phyloP scores from a whole-genome alignment of 2,888 invertebrate genomes.

The Cremastobaeus sp. region DNA sequence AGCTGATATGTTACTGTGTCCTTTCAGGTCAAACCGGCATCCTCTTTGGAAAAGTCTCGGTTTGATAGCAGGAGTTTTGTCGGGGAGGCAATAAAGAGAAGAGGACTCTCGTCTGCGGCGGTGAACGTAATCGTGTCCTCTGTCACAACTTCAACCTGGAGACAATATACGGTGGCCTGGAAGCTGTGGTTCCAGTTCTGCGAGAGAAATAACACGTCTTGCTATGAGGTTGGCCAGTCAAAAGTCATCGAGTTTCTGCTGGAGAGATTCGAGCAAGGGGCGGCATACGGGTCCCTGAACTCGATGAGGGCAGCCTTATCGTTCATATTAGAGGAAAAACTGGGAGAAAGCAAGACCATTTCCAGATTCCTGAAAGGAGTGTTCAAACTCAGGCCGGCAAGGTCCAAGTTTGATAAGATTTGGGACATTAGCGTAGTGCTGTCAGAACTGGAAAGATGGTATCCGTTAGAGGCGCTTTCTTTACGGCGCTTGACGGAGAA shows the following conservation, averaged over 20 bases:
- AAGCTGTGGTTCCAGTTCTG: not conserved
- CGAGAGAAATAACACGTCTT: not conserved
- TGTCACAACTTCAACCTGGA: slow-evolving; percentile 38
- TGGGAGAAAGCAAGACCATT: not conserved
- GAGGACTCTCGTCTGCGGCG: not conserved
- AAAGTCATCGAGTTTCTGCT: slow-evolving; percentile 15
- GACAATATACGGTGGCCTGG: slow-evolving; percentile 44
- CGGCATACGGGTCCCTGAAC: slow-evolving; percentile 25
- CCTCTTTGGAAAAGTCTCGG: slow-evolving; percentile 31
- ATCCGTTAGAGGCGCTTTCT: not conserved
- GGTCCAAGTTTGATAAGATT: not conserved
- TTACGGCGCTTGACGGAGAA: not conserved
- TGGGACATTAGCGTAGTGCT: not conserved
- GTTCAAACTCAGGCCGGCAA: not conserved
- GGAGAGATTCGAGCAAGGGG: not conserved
- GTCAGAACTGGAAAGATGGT: not conserved
- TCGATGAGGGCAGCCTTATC: slow-evolving; percentile 33
- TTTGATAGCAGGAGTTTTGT: slow-evolving; percentile 40
- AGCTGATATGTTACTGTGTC: slow-evolving; percentile 21
- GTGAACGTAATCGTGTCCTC: slow-evolving; percentile 18
- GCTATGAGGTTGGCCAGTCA: not conserved
- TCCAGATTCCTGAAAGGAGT: not conserved
- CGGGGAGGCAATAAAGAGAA: not conserved
- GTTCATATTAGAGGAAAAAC: slow-evolving; percentile 5
- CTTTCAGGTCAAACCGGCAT: slow-evolving; percentile 38